These are phyloP conservation scores for Drosophila miranda DNA, from an alignment of 1,140 invertebrate species.

Conservation along the genomic window DNA sequence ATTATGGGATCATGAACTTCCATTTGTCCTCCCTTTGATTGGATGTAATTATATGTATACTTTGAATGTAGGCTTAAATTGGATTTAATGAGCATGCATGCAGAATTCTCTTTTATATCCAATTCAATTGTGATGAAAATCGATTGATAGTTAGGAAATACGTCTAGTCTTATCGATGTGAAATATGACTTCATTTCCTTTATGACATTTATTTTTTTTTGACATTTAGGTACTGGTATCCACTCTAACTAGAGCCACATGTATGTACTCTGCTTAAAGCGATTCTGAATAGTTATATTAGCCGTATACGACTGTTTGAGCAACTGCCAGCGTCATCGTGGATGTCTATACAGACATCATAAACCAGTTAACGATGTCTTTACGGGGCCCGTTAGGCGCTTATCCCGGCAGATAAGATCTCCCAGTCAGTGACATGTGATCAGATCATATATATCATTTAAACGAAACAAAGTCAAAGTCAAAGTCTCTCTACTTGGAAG, in stretches of 20 bases:
- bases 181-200: no score
- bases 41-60: constrained; percentile 2
- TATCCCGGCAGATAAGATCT: constrained; percentile 20
- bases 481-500: constrained; percentile 8
- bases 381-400: constrained; percentile 35
- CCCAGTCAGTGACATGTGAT: constrained; percentile 33
- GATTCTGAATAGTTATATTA: constrained; percentile 11
- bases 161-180: no score
- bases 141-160: no score
- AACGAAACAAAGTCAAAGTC: constrained; percentile 16
- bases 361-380: constrained; percentile 65
- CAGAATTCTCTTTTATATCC: no score
- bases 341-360: constrained; percentile 27
- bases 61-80: constrained; percentile 13
- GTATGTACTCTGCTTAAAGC: background rate
- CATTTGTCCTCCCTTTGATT: constrained; percentile 25
- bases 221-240: background rate
- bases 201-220: no score
- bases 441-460: constrained; percentile 28
- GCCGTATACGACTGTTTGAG: constrained; percentile 12
- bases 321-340: constrained; percentile 18
- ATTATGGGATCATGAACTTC: constrained; percentile 40
- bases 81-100: background rate
- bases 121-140: no score
- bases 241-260: background rate